Base-by-base conservation (phyloP, 2,797 vertebrate species). In the Falco naumanni region DNA sequence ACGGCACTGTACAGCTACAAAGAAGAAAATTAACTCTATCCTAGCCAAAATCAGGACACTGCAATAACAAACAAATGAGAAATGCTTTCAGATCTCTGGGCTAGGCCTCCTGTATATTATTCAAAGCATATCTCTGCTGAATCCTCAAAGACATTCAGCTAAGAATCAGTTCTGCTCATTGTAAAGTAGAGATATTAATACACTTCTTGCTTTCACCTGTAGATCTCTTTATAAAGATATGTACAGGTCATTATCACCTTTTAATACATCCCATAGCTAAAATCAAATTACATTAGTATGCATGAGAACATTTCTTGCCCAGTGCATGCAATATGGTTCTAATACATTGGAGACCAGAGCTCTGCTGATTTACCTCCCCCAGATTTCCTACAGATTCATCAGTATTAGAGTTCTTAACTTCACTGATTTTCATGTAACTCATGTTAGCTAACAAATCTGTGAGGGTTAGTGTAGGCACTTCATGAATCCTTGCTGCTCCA, bases 211-310 rank as follows among this genome's bases (percentile, higher is more conserved):
- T 77, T 89, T 95, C 83, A 95, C 84, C 86, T 94, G 91, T 79
- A 94, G 84, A 92, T 91, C 60, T 94, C 74, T 96, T 84, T 92
- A 90, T 90, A 90, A 94, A 96, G 86, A 60, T 60, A 78, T 41
- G 76, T 88, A 91, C 72, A 69, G 76, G 71, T 77, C 71, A 80
- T 86, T 82, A 93, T 51, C 77, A 90, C 51, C 51, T 90, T 90
- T 92, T 92, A 82, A 89, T 94, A 91, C 65, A 95, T 95, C 81
- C 64, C 80, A 74, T 76, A 91, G 60, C 59, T 95, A 94, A 95
- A 95, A 94, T 90, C 48, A 93, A 87, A 82, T 89, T 74, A 16
- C 45, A 89, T 89, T 87, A 89, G 81, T 84, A 91, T 91, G 70
- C 77, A 76, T 37, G 68, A 90, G 88, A 94, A 85, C 3, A 0